Conservation (phyloP, 2,888 invertebrate species). For the Drosophila subquinaria region DNA sequence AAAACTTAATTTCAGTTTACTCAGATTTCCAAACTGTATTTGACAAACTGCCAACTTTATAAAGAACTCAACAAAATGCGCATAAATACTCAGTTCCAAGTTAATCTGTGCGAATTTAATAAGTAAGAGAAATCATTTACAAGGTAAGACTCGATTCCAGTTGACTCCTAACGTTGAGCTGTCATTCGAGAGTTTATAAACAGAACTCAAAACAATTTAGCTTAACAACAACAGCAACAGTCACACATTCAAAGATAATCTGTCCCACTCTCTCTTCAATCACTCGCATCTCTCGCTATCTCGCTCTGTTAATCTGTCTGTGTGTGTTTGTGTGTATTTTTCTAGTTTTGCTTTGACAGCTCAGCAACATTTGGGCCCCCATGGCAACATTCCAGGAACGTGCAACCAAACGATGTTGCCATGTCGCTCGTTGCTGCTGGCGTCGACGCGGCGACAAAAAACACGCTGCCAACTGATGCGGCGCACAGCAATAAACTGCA, state of each 20-base stretch:
- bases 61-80: neutral
- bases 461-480: slow-evolving; percentile 79
- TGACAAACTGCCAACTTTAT: slow-evolving; percentile 6
- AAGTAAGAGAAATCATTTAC: neutral
- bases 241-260: slow-evolving; percentile 11
- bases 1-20: neutral
- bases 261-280: neutral
- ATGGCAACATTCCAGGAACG: slow-evolving; percentile 27
- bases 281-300: neutral
- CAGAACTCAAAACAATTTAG: slow-evolving; percentile 21
- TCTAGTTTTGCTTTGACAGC: slow-evolving; percentile 39
- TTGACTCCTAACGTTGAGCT: slow-evolving; percentile 11
- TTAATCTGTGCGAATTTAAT: neutral
- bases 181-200: slow-evolving; percentile 10
- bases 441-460: slow-evolving; percentile 81
- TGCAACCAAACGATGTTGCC: slow-evolving; percentile 46
- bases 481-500: slow-evolving; percentile 71
- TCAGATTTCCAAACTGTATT: neutral
- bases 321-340: neutral
- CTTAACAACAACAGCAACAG: slow-evolving; percentile 10
- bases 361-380: slow-evolving; percentile 47
- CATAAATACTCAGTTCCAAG: neutral
- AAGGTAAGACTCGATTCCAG: slow-evolving; percentile 6
- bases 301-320: neutral
- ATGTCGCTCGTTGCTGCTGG: slow-evolving; percentile 66